A percentile compares a stretch with the other conserved stretches of the same genome.
Conservation (phyloP, 2,797 vertebrate genomes). For the Poecile montanus region DNA sequence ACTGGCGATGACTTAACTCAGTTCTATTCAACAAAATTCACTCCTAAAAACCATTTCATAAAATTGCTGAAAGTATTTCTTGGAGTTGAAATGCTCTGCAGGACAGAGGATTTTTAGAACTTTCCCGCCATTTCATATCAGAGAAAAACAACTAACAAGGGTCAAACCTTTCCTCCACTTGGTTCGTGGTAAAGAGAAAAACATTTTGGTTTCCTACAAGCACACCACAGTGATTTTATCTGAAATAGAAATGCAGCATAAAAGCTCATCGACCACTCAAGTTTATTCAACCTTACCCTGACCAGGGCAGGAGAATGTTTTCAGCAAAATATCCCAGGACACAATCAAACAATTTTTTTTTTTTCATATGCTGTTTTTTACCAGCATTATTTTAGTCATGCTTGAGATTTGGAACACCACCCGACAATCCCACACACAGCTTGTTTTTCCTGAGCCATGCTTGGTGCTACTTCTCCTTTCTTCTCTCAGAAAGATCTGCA, state of each 20-base stretch:
- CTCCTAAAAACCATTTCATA: neutral
- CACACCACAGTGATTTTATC: neutral
- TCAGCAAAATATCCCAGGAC: neutral
- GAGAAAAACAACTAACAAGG: neutral
- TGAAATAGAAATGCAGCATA: neutral
- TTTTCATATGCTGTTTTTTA: neutral
- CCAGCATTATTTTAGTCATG: neutral
- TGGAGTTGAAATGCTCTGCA: neutral
- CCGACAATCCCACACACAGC: neutral
- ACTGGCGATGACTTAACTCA: neutral
- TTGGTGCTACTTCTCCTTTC: neutral
- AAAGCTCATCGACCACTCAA: neutral
- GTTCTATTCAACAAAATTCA: neutral
- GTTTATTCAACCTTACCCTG: neutral
- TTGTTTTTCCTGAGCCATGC: neutral
- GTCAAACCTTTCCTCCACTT: neutral
- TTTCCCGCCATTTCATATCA: neutral
- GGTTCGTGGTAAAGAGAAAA: neutral
- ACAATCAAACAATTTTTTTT: neutral
- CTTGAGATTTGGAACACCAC: neutral
- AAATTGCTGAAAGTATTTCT: neutral
- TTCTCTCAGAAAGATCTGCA: neutral
- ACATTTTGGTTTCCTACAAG: neutral
- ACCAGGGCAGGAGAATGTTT: neutral
- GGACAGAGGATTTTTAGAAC: neutral